A percentile compares a stretch with the other conserved stretches of the same genome.
Evolutionary conservation across 2,113 vertebrate genomes (phyloP).

Genomic region (Psittacus erithacus): DNA sequence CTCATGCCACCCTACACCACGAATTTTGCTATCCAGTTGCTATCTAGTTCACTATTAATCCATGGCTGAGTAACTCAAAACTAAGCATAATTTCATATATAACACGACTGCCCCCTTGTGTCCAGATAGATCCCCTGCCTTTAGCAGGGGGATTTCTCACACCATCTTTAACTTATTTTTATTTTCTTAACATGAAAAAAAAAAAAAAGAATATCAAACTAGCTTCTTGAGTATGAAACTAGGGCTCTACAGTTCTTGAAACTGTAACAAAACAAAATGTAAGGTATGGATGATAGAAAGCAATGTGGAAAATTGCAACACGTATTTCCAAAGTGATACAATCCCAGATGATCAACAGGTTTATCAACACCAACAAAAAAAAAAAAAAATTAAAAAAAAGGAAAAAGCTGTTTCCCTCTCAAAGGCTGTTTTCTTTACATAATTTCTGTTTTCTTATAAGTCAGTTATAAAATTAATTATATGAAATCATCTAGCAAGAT

Average conservation of each 20-base stretch:
- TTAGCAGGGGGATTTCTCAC: neutral
- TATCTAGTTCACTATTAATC: neutral
- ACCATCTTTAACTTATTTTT: neutral
- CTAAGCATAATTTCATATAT: neutral
- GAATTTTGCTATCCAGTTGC: neutral
- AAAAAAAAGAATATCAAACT: neutral
- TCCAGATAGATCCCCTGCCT: neutral
- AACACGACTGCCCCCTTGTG: constrained; percentile 68
- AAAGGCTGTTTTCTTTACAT: neutral
- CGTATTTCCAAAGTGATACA: neutral
- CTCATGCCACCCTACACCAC: neutral
- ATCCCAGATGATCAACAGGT: neutral
- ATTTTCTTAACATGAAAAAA: neutral
- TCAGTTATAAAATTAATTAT: neutral
- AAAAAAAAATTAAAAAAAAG: neutral
- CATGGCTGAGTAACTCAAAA: neutral
- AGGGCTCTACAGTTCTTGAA: neutral
- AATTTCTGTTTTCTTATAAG: neutral
- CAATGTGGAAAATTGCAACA: neutral
- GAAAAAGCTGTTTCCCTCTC: neutral
- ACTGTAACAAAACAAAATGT: neutral
- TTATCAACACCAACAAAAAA: neutral
- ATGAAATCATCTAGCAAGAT: neutral
- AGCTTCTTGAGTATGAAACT: neutral
- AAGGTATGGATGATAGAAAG: neutral